Evolutionary conservation across 2,888 invertebrate genomes (phyloP).

Genomic region (Agriotes lineatus): DNA sequence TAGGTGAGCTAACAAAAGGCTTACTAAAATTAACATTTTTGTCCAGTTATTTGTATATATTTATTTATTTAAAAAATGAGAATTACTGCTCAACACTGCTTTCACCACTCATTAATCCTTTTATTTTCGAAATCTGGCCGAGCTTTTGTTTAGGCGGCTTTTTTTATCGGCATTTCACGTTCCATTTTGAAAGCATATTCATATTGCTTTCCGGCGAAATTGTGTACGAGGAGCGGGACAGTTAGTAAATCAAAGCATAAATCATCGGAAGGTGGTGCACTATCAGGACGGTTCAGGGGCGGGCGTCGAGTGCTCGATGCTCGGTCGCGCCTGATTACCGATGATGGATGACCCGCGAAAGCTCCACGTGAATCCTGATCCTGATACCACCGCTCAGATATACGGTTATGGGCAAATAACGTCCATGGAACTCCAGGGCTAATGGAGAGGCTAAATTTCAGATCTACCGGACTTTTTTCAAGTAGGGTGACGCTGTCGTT

Average conservation of each 20-base stretch:
- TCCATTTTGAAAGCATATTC: constrained; percentile 31
- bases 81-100: background rate
- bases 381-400: constrained; percentile 47
- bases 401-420: constrained; percentile 39
- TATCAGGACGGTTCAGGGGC: constrained; percentile 55
- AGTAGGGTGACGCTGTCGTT: background rate
- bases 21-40: no score
- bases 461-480: background rate
- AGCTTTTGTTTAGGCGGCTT: background rate
- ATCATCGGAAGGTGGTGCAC: constrained; percentile 49
- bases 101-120: background rate
- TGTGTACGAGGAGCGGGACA: constrained; percentile 41
- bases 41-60: no score
- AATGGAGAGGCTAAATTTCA: constrained; percentile 7
- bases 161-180: constrained; percentile 21
- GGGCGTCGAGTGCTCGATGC: constrained; percentile 53
- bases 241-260: constrained; percentile 46
- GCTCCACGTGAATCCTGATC: constrained; percentile 49
- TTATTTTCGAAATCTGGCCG: background rate
- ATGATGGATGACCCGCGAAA: constrained; percentile 55
- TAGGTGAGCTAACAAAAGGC: no score
- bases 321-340: constrained; percentile 56
- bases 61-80: no score
- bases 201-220: constrained; percentile 34
- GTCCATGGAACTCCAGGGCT: constrained; percentile 8